Evolutionary conservation across 2,797 vertebrate species (phyloP), one percentile per base, ranked within the genome.

Genomic region (Sebastes steindachneri): DNA sequence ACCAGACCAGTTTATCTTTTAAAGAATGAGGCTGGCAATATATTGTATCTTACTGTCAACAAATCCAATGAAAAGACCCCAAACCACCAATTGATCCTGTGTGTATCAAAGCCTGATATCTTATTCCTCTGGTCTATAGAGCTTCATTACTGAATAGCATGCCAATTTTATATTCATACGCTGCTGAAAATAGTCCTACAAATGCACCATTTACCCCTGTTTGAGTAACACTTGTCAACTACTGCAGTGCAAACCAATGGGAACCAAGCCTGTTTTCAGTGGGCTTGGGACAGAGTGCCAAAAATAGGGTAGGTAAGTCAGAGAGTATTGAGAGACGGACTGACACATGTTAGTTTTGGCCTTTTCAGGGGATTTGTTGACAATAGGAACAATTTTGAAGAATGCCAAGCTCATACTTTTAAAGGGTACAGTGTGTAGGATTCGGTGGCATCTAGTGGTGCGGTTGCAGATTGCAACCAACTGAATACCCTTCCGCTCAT

Each of bases 321-420:
- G 11, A 57, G 31, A 76, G n/a, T 23, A 48, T 35, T 10, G 7
- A 54, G 7, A 59, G 29, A 73, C 6, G 2, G 25, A 45, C 1
- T 14, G 37, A 66, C 8, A 59, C 15, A 48, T 66, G 69, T 23
- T 29, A 74, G 19, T 48, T 86, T 69, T 71, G 63, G 48, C 58
- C 15, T 65, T 86, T 64, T 76, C 7, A 51, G 41, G 17, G 29
- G n/a, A 79, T 84, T 77, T 77, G 37, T 66, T 74, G 51, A 83
- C 59, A 68, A 4, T 10, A 48, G 48, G 9, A 69, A 54, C 5
- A 59, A 10, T 29, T 17, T 59, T 28, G 7, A 29, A 48, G 29
- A 60, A 75, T n/a, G 6, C 23, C 9, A 57, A 70, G 25, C 33
- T 75, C 45, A 67, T 57, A 15, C 9, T 65, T 53, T 72, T 28